Evolutionary conservation across 92 coral and sea anemone genomes (phyloP).

Genomic region (Meandrina meandrites): DNA sequence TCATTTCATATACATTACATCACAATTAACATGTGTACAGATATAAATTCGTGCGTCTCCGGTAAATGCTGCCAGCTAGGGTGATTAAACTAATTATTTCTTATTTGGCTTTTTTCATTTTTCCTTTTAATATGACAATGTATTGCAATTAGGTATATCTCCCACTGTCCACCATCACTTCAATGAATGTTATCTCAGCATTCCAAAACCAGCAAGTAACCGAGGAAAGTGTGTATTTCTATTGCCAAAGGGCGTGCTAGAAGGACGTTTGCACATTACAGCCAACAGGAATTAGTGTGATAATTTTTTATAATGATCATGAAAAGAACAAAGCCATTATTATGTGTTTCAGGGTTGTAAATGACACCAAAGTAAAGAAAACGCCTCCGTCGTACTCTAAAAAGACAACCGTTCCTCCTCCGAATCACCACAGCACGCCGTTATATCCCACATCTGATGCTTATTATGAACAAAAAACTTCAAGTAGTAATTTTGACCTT

Average conservation of each 20-base stretch:
- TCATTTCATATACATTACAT: too few relatives aligned
- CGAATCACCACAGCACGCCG: slow-evolving; percentile 80
- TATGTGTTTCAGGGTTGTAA: slow-evolving; percentile 53
- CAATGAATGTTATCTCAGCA: neutral
- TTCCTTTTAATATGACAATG: too few relatives aligned
- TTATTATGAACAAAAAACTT: slow-evolving; percentile 82
- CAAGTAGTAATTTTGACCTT: slow-evolving; percentile 82
- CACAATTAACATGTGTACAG: too few relatives aligned
- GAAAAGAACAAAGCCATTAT: neutral
- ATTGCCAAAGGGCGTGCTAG: neutral
- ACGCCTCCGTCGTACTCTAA: slow-evolving; percentile 64
- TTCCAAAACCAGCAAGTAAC: neutral
- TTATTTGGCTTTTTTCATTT: too few relatives aligned
- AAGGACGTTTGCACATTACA: neutral
- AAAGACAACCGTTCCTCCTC: slow-evolving; percentile 71
- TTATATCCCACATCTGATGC: slow-evolving; percentile 71
- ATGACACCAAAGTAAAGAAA: slow-evolving; percentile 87
- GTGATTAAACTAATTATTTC: too few relatives aligned
- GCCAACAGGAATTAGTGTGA: neutral
- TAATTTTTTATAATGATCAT: neutral
- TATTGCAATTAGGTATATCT: too few relatives aligned
- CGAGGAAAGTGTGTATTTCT: neutral
- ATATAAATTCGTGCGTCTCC: too few relatives aligned
- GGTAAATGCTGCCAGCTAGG: too few relatives aligned
- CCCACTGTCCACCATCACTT: neutral